Evolutionary conservation across 1,140 invertebrate species (phyloP).

Genomic region (Archivesica marissinica): DNA sequence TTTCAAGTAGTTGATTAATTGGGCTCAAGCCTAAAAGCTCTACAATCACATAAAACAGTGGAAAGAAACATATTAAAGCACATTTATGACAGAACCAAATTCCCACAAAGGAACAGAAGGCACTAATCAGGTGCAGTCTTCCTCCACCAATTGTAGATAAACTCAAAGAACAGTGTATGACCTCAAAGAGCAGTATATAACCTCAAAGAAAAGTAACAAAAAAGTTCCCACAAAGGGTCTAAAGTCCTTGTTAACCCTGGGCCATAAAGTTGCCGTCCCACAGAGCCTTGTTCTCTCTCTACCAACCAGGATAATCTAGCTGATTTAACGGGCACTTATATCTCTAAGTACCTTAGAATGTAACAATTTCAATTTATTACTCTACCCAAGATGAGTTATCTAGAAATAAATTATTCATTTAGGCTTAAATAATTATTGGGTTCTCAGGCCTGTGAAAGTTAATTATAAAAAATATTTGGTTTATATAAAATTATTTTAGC

Average conservation of each 20-base stretch:
- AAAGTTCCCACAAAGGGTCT: constrained; percentile 40
- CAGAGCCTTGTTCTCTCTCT: constrained; percentile 1
- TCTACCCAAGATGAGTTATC: neutral
- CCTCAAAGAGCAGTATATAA: no score
- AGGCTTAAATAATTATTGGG: no score
- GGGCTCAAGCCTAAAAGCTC: neutral
- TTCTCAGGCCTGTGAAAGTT: no score
- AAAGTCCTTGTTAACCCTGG: constrained; percentile 8
- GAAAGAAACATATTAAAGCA: constrained; percentile 17
- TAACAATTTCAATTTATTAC: constrained; percentile 41
- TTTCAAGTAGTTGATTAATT: no score
- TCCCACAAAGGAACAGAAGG: neutral
- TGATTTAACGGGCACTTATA: constrained; percentile 39
- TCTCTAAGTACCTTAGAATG: constrained; percentile 30
- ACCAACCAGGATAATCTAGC: neutral
- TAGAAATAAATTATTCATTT: constrained; percentile 19
- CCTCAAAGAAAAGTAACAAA: neutral
- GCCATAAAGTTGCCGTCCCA: constrained; percentile 21
- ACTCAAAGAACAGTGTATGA: no score
- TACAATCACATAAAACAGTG: constrained; percentile 6
- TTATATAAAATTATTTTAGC: no score
- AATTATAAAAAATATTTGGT: no score
- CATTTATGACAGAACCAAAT: neutral
- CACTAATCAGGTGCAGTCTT: no score
- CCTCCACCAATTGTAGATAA: no score